Evolutionary conservation across 2,113 vertebrate species (phyloP).

Genomic region (Elachura formosa): DNA sequence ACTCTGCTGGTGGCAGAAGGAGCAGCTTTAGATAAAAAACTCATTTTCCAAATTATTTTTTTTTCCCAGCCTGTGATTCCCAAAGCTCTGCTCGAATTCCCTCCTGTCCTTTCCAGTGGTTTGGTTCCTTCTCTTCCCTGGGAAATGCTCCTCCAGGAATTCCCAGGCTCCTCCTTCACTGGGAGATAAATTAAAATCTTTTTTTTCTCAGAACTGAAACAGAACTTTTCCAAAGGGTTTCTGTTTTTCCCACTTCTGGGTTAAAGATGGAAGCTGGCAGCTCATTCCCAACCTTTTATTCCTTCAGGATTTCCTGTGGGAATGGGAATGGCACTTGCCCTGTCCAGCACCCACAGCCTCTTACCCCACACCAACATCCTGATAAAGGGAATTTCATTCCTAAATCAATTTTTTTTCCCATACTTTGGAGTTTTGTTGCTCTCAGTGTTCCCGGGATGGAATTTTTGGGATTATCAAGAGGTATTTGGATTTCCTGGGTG

Average conservation of each 20-base stretch:
- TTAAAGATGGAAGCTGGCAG: neutral
- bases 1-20: neutral
- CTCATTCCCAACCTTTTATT: neutral
- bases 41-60: neutral
- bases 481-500: neutral
- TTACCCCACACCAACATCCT: neutral
- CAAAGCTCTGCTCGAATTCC: neutral
- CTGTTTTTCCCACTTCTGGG: neutral
- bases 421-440: neutral
- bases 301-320: neutral
- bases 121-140: neutral
- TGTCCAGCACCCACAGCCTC: neutral
- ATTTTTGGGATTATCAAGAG: neutral
- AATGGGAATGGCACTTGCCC: neutral
- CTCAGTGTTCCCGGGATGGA: neutral
- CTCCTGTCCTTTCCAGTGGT: neutral
- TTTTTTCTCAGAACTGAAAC: neutral
- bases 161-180: neutral
- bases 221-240: neutral
- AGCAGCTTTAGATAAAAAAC: neutral
- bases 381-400: neutral
- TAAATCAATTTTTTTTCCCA: neutral
- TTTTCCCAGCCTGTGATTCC: neutral
- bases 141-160: neutral
- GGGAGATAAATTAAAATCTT: neutral